Base-by-base conservation (phyloP, 2,888 invertebrate species). In the Chrysina gloriosa region DNA sequence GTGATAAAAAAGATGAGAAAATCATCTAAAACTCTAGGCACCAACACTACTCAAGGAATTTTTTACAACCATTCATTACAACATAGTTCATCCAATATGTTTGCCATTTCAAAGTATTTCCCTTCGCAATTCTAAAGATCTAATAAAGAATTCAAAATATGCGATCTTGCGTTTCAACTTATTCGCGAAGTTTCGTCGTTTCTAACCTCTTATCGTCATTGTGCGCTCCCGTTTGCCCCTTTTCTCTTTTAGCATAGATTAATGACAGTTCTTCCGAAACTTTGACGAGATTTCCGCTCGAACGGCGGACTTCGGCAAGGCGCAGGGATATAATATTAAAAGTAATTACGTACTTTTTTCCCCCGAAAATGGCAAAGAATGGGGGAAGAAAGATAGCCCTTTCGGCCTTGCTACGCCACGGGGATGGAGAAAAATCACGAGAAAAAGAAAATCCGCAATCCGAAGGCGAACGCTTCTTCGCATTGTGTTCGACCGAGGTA, bases 231-330 rank as follows among this genome's bases (percentile, higher is more conserved):
- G 1, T 36, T 9, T n/a, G n/a, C 36, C 36, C n/a, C 14, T 36
- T 36, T 14, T 36, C 9, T 9, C 21, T 14, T n/a, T 11, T 0
- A 11, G 50, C 27, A 27, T 27, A 50, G 50, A 50, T 50, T 50
- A 50, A 50, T 50, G 50, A 50, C 50, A 27, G 50, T 27, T 27
- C 7, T 27, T 1, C n/a, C 3, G 50, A 27, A 50, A 50, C 50
- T 50, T 50, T 50, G 50, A 50, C 50, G 50, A 50, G 50, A 25
- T 27, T 27, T 50, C 50, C 14, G 19, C 42, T 42, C 42, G n/a
- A 11, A 11, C n/a, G n/a, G 0, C 39, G 11, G 42, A 42, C 42
- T 16, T 42, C 42, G 42, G 2, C 16, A 7, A 42, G 7, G 42
- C 42, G 42, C 42, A 19, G n/a, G 6, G 42, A 7, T 42, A 42